These are phyloP conservation scores for Ditula angustiorana DNA, from an alignment of 2,888 invertebrate genomes.

Conservation along the genomic window DNA sequence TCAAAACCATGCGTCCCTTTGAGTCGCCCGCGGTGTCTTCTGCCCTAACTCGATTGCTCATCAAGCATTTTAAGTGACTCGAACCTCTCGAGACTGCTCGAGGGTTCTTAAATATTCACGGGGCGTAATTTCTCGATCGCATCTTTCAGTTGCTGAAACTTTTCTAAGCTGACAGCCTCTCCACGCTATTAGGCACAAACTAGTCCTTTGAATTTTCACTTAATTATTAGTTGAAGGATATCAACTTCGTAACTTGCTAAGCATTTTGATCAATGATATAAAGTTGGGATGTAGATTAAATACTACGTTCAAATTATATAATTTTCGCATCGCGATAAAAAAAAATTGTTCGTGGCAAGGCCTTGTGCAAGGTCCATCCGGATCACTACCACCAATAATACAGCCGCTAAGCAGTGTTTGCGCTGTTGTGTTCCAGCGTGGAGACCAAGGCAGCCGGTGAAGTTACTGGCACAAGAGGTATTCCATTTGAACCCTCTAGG, in stretches of 20 bases:
- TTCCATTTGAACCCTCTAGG: too few species aligned
- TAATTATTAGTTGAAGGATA: constrained; percentile 34
- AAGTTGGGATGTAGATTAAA: not conserved
- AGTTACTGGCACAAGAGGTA: too few species aligned
- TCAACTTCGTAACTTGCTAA: constrained; percentile 20
- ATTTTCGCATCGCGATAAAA: not conserved
- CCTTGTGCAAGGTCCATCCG: too few species aligned
- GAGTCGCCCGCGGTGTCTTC: constrained; percentile 40
- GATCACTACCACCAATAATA: too few species aligned
- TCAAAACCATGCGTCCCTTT: constrained; percentile 37
- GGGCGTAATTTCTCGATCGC: constrained; percentile 69
- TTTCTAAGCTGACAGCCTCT: constrained; percentile 52
- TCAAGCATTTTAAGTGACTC: constrained; percentile 77
- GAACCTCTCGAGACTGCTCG: constrained; percentile 72
- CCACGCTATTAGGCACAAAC: constrained; percentile 56
- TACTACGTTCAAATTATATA: too few species aligned
- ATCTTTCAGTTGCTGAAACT: constrained; percentile 64
- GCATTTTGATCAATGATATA: constrained; percentile 11
- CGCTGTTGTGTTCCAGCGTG: too few species aligned
- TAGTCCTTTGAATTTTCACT: constrained; percentile 44
- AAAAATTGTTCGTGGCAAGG: too few species aligned
- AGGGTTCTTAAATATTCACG: constrained; percentile 78
- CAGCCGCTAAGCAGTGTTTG: too few species aligned
- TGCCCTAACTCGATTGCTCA: constrained; percentile 70
- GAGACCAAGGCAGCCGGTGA: too few species aligned